Conservation (phyloP, 2,113 vertebrate genomes). For the Oplegnathus fasciatus region DNA sequence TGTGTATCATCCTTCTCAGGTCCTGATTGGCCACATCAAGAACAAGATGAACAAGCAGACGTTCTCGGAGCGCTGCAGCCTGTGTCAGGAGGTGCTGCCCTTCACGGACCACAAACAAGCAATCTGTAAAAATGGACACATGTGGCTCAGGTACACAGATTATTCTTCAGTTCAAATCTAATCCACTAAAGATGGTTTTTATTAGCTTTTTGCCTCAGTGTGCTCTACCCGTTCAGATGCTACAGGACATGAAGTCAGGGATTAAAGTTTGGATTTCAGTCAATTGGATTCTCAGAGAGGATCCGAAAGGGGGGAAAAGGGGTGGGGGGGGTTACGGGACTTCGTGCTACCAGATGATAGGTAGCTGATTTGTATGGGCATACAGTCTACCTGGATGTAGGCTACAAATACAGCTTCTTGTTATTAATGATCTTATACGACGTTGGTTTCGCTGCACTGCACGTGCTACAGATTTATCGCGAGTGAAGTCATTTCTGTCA, state of each 20-base stretch:
- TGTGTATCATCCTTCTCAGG: conserved; percentile 80
- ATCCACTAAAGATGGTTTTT: conserved; percentile 30
- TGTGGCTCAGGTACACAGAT: conserved; percentile 92
- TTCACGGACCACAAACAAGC: conserved; percentile 92
- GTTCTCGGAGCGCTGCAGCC: conserved; percentile 92
- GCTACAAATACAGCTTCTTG: no score
- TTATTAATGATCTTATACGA: no score
- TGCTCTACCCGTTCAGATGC: background rate
- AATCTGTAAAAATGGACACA: conserved; percentile 92
- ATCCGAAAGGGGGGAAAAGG: no score
- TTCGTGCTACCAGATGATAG: no score
- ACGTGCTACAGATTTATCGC: no score
- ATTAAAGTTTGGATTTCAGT: no score
- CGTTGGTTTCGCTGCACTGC: no score
- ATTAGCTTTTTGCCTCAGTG: conserved; percentile 6
- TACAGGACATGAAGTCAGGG: conserved; percentile 37
- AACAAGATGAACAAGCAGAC: conserved; percentile 99
- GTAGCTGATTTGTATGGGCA: no score
- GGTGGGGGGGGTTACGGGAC: no score
- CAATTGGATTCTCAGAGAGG: no score
- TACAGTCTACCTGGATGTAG: no score
- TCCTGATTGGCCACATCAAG: conserved; percentile 95
- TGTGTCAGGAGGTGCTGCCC: conserved; percentile 93
- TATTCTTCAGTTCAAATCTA: background rate
- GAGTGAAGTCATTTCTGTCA: no score